Evolutionary conservation across 2,797 vertebrate genomes (phyloP).

Genomic region (Gymnocypris eckloni): DNA sequence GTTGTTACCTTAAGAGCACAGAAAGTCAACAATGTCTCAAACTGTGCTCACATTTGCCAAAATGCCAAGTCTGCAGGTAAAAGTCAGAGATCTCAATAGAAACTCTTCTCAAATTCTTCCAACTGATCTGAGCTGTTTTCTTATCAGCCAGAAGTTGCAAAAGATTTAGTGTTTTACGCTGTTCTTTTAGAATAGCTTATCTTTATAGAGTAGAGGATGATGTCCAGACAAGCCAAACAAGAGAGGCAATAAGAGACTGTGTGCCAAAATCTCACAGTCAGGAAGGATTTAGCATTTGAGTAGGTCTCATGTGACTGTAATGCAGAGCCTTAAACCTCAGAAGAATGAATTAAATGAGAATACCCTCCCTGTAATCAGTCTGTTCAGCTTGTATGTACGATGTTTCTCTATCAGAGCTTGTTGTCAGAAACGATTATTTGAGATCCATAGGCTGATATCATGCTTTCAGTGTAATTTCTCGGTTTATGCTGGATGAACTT

Average conservation of each 20-base stretch:
- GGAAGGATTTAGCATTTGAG: not conserved
- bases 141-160: not conserved
- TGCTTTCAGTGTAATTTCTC: conserved; percentile 53
- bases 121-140: not conserved
- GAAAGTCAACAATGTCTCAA: not conserved
- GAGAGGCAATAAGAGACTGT: not conserved
- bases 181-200: not conserved
- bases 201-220: not conserved
- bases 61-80: not conserved
- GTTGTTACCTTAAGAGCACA: not conserved
- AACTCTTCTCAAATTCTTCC: not conserved
- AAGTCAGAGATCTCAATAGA: not conserved
- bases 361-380: not conserved
- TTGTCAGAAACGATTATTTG: conserved; percentile 56
- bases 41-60: not conserved
- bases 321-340: conserved; percentile 19
- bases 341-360: not conserved
- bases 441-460: conserved; percentile 70
- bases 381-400: conserved; percentile 20
- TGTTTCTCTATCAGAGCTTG: conserved; percentile 34
- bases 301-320: conserved; percentile 9
- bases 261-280: not conserved
- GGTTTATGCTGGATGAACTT: conserved; percentile 61
- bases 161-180: not conserved
- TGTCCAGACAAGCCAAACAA: conserved; percentile 7